A percentile compares a stretch with the other conserved stretches of the same genome.
These are phyloP conservation scores for Xiphophorus birchmanni DNA, from an alignment of 2,797 vertebrate genomes.

Conservation along the genomic window DNA sequence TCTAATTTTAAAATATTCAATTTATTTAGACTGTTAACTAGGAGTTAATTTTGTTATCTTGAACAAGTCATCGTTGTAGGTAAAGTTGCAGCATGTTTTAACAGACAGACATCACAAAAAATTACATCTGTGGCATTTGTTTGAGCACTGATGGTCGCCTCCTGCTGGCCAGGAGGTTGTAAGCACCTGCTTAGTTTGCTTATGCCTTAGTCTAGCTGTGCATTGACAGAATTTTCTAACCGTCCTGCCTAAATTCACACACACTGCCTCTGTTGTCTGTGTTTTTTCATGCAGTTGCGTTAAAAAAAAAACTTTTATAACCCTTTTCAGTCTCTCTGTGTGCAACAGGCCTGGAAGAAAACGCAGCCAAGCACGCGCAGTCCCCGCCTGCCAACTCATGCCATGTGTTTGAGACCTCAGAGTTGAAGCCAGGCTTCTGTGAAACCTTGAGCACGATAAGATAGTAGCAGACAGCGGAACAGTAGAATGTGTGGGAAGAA, in stretches of 20 bases:
- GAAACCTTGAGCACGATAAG: conserved; percentile 80
- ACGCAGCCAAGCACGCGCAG: conserved; percentile 66
- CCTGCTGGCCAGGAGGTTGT: background rate
- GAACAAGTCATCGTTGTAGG: background rate
- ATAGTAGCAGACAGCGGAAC: conserved; percentile 63
- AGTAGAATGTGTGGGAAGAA: conserved; percentile 68
- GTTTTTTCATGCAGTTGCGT: conserved; percentile 6
- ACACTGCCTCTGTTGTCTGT: conserved; percentile 3
- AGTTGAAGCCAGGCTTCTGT: conserved; percentile 76
- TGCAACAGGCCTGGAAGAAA: conserved; percentile 73
- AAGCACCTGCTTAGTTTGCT: background rate
- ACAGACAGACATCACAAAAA: background rate
- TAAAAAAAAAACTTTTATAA: background rate
- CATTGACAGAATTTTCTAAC: background rate
- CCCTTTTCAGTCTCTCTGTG: conserved; percentile 61
- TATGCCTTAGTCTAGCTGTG: background rate
- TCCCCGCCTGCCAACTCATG: conserved; percentile 70
- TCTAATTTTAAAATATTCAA: background rate
- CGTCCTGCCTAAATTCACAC: background rate
- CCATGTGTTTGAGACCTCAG: conserved; percentile 68
- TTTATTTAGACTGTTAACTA: background rate
- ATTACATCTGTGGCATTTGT: background rate
- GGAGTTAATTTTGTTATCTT: background rate
- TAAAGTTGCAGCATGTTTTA: background rate
- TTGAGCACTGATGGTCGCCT: background rate